Evolutionary conservation across 2,888 invertebrate species (phyloP).

Genomic region (Vanessa cardui): DNA sequence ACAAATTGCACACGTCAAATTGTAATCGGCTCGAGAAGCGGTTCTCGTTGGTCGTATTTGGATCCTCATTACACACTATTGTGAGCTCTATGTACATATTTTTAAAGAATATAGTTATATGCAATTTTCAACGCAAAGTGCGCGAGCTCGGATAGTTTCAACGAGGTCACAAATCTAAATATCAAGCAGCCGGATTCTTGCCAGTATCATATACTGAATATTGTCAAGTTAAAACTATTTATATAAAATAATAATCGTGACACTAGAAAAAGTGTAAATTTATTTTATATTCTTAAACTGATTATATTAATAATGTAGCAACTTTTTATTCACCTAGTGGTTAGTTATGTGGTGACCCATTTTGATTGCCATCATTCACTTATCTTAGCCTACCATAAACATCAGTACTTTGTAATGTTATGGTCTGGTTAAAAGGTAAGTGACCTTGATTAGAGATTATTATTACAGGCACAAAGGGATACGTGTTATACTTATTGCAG

Average conservation of each 20-base stretch:
- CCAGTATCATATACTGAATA: constrained; percentile 49
- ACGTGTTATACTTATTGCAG: too few relatives aligned
- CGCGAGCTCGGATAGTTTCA: constrained; percentile 61
- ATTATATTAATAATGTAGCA: too few relatives aligned
- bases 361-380: too few relatives aligned
- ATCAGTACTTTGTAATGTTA: too few relatives aligned
- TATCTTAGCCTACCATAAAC: too few relatives aligned
- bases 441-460: too few relatives aligned
- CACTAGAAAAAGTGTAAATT: not conserved
- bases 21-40: constrained; percentile 57
- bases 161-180: constrained; percentile 74
- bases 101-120: constrained; percentile 47
- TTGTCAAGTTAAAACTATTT: constrained; percentile 41
- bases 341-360: not conserved
- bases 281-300: too few relatives aligned
- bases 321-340: too few relatives aligned
- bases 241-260: constrained; percentile 6
- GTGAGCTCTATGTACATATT: constrained; percentile 43
- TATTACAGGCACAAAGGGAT: too few relatives aligned
- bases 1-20: constrained; percentile 62
- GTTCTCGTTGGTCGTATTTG: constrained; percentile 41
- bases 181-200: constrained; percentile 70
- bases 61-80: constrained; percentile 40
- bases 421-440: too few relatives aligned
- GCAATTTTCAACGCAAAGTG: constrained; percentile 54